Conservation (phyloP, 1,140 invertebrate genomes). For the Drosophila sechellia region DNA sequence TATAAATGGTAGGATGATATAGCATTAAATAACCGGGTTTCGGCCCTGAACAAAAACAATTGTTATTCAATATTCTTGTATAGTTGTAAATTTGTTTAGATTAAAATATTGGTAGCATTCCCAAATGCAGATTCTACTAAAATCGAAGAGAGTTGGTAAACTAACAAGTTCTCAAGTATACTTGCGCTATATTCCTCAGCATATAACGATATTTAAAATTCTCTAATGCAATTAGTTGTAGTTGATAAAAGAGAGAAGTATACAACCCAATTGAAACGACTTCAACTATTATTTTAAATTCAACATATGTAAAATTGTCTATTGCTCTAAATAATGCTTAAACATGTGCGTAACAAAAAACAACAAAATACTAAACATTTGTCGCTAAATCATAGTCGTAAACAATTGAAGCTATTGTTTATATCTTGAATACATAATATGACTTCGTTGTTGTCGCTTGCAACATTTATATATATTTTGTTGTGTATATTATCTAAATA, state of each 20-base stretch:
- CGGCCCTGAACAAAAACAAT: slow-evolving; percentile 15
- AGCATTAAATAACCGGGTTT: slow-evolving; percentile 8
- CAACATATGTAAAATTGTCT: slow-evolving; percentile 65
- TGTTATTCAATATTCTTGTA: slow-evolving; percentile 20
- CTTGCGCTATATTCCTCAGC: slow-evolving; percentile 6
- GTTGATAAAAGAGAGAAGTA: slow-evolving; percentile 20
- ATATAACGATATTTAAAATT: slow-evolving; percentile 41
- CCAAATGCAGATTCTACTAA: slow-evolving; percentile 40
- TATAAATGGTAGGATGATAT: slow-evolving; percentile 34
- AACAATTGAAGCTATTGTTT: slow-evolving; percentile 27
- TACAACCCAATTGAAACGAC: slow-evolving; percentile 67
- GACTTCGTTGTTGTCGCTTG: slow-evolving; percentile 53
- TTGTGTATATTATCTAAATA: slow-evolving; percentile 43
- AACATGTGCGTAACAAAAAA: slow-evolving; percentile 73
- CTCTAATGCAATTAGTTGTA: slow-evolving; percentile 23
- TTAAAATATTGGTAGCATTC: slow-evolving; percentile 41
- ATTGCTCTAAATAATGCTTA: slow-evolving; percentile 71
- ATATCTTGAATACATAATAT: slow-evolving; percentile 32
- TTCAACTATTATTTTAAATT: slow-evolving; percentile 30
- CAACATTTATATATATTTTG: slow-evolving; percentile 50
- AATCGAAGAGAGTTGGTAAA: slow-evolving; percentile 42
- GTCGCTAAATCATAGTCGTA: slow-evolving; percentile 41
- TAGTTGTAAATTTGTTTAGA: slow-evolving; percentile 55
- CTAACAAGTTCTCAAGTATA: slow-evolving; percentile 17
- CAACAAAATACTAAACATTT: slow-evolving; percentile 37